Conservation (phyloP, 2,888 invertebrate genomes). For the Sclerodermus sp. region DNA sequence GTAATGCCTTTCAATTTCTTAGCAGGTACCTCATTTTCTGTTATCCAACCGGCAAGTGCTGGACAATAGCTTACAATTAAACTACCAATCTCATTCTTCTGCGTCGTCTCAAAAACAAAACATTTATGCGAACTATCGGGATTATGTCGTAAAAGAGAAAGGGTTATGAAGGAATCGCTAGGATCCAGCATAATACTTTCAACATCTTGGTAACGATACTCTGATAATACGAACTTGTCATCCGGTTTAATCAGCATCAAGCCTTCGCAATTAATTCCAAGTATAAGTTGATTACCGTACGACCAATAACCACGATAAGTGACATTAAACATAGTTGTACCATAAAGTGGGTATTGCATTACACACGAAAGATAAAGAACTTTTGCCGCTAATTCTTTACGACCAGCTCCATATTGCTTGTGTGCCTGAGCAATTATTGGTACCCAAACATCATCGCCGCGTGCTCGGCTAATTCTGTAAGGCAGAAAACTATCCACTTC, state of each 20-base stretch:
- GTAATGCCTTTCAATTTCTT: conserved; percentile 74
- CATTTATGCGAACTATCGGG: conserved; percentile 77
- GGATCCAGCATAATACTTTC: conserved; percentile 90
- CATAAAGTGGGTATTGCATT: conserved; percentile 94
- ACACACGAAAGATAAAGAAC: conserved; percentile 92
- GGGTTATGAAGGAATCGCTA: conserved; percentile 88
- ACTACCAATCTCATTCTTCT: conserved; percentile 90
- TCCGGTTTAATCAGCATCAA: conserved; percentile 88
- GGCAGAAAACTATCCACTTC: conserved; percentile 91
- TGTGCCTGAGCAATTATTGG: conserved; percentile 87
- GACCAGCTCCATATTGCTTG: conserved; percentile 87
- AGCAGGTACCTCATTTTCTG: conserved; percentile 70
- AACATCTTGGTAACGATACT: conserved; percentile 87
- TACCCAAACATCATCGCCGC: conserved; percentile 83
- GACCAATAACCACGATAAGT: conserved; percentile 94
- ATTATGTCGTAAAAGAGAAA: conserved; percentile 75
- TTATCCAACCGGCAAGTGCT: conserved; percentile 77
- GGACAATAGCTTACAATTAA: conserved; percentile 91
- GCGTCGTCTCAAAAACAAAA: conserved; percentile 88
- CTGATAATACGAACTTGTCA: conserved; percentile 88
- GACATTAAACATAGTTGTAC: conserved; percentile 83
- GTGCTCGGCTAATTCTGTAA: conserved; percentile 75
- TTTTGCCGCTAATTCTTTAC: conserved; percentile 88
- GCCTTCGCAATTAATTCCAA: conserved; percentile 90
- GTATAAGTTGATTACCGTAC: conserved; percentile 70